Evolutionary conservation across 2,797 vertebrate species (phyloP), one percentile per base, ranked within the genome.

Genomic region (Dryobates pubescens): DNA sequence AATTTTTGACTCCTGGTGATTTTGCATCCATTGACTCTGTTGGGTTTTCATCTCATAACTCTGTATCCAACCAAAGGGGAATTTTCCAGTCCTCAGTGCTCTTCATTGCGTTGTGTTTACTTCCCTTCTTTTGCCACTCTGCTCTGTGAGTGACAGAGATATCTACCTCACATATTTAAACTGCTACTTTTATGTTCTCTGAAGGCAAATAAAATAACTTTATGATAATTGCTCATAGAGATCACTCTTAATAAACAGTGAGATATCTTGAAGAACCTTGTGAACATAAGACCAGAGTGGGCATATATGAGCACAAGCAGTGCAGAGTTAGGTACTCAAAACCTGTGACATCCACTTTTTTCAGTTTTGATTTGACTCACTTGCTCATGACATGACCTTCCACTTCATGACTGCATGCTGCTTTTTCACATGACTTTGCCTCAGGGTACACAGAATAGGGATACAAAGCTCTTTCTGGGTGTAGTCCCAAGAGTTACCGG

Each of bases 351-450:
- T 41, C 24, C 10, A 22, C 16, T 69, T 6, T 72, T 62, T 70
- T 65, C 17, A 51, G 22, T 43, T 84, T 68, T 47, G 20, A n/a
- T 84, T 92, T 84, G 70, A 61, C 45, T 64, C 57, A 56, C 36
- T 71, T 0, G 0, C 76, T 86, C 30, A 34, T 75, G 63, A 59
- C 58, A n/a, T 17, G n/a, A 67, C 59, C 41, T 84, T 71, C 58
- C 9, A 29, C 30, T 88, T 92, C 34, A 19, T 90, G 69, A 75
- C 68, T 51, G 20, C 17, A 11, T 51, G 64, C 30, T 75, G 43
- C 63, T 85, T 88, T 86, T 88, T 58, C 88, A 79, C 17, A n/a
- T 92, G 81, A 75, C 81, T 78, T 82, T 68, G 63, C 54, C 59
- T 75, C 54, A 38, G 93, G 83, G 29, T 58, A 11, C 45, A 20